These are phyloP conservation scores for Myoxocephalus aenaeus DNA, from an alignment of 2,797 vertebrate genomes.

Conservation along the genomic window DNA sequence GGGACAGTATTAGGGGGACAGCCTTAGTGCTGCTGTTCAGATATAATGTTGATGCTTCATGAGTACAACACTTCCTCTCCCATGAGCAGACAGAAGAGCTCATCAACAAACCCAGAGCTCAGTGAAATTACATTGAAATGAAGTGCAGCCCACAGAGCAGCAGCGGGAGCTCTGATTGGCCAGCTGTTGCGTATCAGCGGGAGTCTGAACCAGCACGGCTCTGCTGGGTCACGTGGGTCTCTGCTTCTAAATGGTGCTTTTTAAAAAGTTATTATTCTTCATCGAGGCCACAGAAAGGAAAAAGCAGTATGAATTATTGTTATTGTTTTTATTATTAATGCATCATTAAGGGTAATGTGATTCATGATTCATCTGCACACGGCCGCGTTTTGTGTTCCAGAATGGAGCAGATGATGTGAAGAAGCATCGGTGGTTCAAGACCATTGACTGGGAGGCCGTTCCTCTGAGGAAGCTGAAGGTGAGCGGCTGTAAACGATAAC, in stretches of 20 bases:
- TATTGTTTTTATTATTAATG: background rate
- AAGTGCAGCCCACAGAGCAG: background rate
- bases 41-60: background rate
- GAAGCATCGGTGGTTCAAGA: conserved; percentile 94
- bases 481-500: conserved; percentile 1
- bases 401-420: conserved; percentile 95
- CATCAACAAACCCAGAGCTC: background rate
- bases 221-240: background rate
- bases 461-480: conserved; percentile 93
- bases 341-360: background rate
- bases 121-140: background rate
- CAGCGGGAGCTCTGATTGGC: conserved; percentile 31
- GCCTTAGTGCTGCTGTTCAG: background rate
- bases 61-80: background rate
- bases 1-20: too few relatives aligned
- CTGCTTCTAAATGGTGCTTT: background rate
- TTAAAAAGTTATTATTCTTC: background rate
- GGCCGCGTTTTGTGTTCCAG: conserved; percentile 74
- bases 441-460: conserved; percentile 92
- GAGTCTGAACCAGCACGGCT: background rate
- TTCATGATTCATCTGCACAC: background rate
- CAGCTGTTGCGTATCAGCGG: background rate
- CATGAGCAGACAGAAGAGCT: background rate
- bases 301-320: background rate
- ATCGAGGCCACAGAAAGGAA: background rate